Evolutionary conservation across 1,140 invertebrate genomes (phyloP).

Genomic region (Micrasema longulum): DNA sequence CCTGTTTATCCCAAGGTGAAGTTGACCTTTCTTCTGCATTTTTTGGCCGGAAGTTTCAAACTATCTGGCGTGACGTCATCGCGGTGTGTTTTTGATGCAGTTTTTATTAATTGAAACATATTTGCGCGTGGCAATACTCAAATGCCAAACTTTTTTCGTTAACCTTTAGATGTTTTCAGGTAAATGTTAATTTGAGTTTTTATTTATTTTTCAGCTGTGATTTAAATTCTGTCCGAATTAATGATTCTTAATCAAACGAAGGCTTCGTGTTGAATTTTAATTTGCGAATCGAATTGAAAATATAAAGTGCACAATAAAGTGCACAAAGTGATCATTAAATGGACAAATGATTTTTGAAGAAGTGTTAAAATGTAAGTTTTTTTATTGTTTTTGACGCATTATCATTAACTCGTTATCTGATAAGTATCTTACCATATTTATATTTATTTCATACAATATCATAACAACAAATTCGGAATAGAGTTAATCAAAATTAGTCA

Average conservation of each 20-base stretch:
- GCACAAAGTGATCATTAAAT: slow-evolving; percentile 33
- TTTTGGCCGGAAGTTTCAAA: slow-evolving; percentile 20
- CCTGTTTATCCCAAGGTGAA: slow-evolving; percentile 29
- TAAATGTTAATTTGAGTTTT: too few relatives aligned
- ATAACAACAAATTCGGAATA: too few relatives aligned
- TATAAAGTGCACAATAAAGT: slow-evolving; percentile 32
- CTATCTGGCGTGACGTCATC: slow-evolving; percentile 1
- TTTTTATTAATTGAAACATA: neutral
- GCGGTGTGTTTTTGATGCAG: neutral
- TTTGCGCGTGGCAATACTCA: neutral
- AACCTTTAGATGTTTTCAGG: too few relatives aligned
- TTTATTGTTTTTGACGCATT: slow-evolving; percentile 22
- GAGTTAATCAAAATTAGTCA: too few relatives aligned
- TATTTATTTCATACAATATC: slow-evolving; percentile 4
- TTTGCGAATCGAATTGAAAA: slow-evolving; percentile 20
- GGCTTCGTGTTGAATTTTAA: slow-evolving; percentile 17
- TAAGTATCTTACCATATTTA: neutral
- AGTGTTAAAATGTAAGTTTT: slow-evolving; percentile 33
- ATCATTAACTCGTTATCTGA: slow-evolving; percentile 17
- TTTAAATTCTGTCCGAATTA: too few relatives aligned
- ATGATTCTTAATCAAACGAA: too few relatives aligned
- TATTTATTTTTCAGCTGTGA: too few relatives aligned
- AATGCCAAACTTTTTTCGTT: too few relatives aligned
- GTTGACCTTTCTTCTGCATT: slow-evolving; percentile 33
- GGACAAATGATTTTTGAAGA: slow-evolving; percentile 36